Evolutionary conservation across 1,140 invertebrate genomes (phyloP), one percentile per base, ranked within the genome.

Genomic region (Drosophila pseudoobscura): DNA sequence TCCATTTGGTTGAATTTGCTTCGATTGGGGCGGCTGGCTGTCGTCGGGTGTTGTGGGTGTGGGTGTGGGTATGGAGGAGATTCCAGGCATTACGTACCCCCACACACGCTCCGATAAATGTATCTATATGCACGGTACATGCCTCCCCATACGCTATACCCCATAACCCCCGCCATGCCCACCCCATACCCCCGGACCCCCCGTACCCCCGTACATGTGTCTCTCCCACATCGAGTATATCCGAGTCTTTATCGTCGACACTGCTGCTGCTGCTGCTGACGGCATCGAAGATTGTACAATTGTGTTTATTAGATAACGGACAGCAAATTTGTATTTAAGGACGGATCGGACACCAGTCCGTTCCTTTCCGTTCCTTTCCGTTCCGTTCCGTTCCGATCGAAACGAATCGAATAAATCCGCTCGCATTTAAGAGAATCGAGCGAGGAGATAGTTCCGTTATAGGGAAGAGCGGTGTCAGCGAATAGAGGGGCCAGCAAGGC

Each of bases 251-350:
- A 61, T 80, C 61, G 65, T 54, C 47, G 11, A 53, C 51, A 15
- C 17, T 39, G 31, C 29, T 20, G 15, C 4, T 20, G 15, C 4
- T 31, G 35, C 24, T 62, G 70, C 55, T 50, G 75, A 66, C 62
- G 74, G 26, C 64, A 72, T 74, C 53, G 60, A 78, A 76, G 57
- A 69, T 75, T 76, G 73, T 76, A 75, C 71, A 77, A 80, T 80
- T 70, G 69, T 71, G 68, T 80, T 75, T 70, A 77, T 85, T 79
- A 84, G 80, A 84, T 84, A 84, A 84, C 80, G n/a, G 76, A 61
- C 35, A 57, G 61, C 55, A 71, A 85, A 80, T 78, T 83, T 59
- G 46, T 76, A 73, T 73, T 61, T 46, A 57, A 64, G 57, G 26
- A 69, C 31, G 51, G 65, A 49, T 69, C 44, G 62, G 3, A 13